Percentiles rank a stretch among this genome's conserved stretches.
These are phyloP conservation scores for Dryobota labecula DNA, from an alignment of 2,888 invertebrate genomes.

Conservation along the genomic window DNA sequence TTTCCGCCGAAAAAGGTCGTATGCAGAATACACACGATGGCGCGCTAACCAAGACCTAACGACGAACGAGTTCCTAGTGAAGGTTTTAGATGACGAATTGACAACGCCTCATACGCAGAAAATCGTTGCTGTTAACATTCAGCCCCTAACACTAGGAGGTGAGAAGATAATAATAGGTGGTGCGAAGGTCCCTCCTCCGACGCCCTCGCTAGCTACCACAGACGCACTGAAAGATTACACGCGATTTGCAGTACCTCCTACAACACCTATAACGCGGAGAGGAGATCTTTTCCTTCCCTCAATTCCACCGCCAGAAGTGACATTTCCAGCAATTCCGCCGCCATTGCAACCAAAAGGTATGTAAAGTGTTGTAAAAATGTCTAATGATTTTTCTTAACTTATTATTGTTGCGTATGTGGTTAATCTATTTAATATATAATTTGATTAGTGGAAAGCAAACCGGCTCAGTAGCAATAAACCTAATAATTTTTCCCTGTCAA, in stretches of 20 bases:
- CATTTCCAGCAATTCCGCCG: constrained; percentile 40
- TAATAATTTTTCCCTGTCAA: too few relatives aligned
- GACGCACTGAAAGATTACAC: constrained; percentile 77
- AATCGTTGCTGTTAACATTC: constrained; percentile 82
- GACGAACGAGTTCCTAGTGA: constrained; percentile 84
- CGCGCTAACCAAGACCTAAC: constrained; percentile 73
- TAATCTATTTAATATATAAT: too few relatives aligned
- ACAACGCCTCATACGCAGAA: constrained; percentile 71
- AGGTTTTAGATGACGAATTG: constrained; percentile 85
- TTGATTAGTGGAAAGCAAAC: too few relatives aligned
- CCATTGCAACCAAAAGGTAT: constrained; percentile 50
- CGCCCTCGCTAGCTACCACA: constrained; percentile 50
- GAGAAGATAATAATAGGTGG: constrained; percentile 84
- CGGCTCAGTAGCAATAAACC: too few relatives aligned
- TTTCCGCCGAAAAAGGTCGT: constrained; percentile 80
- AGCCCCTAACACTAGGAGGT: constrained; percentile 70
- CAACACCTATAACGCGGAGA: constrained; percentile 63
- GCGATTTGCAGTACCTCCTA: constrained; percentile 78
- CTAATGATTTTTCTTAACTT: neutral
- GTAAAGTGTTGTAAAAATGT: constrained; percentile 16
- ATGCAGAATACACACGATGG: constrained; percentile 85
- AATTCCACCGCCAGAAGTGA: constrained; percentile 43
- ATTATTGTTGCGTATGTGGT: neutral
- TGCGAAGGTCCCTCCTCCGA: constrained; percentile 73
- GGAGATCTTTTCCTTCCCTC: constrained; percentile 62